Evolutionary conservation across 2,113 vertebrate species (phyloP).

Genomic region (Saguinus midas): DNA sequence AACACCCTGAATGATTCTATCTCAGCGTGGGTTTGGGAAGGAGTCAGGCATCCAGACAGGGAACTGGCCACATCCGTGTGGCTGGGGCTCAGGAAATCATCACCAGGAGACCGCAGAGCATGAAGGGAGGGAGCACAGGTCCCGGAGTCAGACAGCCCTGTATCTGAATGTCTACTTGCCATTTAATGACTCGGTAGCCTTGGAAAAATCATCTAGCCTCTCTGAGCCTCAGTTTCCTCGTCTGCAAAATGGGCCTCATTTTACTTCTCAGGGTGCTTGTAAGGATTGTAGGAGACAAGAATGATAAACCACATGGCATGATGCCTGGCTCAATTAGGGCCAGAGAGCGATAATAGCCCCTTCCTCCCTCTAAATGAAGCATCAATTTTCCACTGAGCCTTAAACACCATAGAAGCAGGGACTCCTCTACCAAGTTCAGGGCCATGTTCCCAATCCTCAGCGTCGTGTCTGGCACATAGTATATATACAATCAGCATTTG

Average conservation of each 20-base stretch:
- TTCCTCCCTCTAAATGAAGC: background rate
- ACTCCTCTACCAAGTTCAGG: background rate
- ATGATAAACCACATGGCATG: fast-evolving
- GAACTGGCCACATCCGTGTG: fast-evolving
- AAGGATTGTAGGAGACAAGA: background rate
- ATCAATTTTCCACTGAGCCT: background rate
- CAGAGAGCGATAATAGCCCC: fast-evolving
- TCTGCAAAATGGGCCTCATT: background rate
- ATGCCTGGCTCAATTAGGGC: background rate
- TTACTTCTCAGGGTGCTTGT: background rate
- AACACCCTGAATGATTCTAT: background rate
- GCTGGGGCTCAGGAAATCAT: background rate
- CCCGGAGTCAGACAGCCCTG: background rate
- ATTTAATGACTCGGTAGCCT: background rate
- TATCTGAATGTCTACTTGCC: background rate
- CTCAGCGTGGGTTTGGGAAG: background rate
- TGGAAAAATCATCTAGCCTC: background rate
- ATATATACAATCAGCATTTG: background rate
- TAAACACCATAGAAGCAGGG: background rate
- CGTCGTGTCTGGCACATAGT: fast-evolving
- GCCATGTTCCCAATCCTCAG: background rate
- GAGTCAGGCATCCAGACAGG: background rate
- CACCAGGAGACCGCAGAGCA: background rate
- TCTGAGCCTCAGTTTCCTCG: background rate
- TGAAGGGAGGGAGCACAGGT: background rate